Conservation (phyloP, 2,888 invertebrate genomes). For the Sphaerophoria taeniata region DNA sequence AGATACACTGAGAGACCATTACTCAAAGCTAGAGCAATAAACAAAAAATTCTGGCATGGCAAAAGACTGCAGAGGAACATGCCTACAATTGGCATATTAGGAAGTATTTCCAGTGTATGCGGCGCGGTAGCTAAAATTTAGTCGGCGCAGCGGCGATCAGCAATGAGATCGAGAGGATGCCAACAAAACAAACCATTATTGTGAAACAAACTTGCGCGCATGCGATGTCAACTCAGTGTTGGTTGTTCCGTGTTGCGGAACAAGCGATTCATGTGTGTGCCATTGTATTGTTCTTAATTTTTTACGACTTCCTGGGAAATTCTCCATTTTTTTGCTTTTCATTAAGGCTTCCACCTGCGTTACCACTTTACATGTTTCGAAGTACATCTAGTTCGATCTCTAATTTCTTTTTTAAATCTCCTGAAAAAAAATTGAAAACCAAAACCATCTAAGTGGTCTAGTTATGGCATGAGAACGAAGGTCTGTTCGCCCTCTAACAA, state of each 20-base stretch:
- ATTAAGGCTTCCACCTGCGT: conserved; percentile 7
- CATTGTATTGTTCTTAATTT: conserved; percentile 69
- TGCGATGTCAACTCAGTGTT: conserved; percentile 61
- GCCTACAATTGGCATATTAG: conserved; percentile 73
- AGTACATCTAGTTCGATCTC: neutral
- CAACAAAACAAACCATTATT: conserved; percentile 52
- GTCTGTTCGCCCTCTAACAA: no score
- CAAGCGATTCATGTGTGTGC: conserved; percentile 48
- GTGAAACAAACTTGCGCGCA: conserved; percentile 51
- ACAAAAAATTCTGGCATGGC: conserved; percentile 56
- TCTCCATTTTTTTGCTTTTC: conserved; percentile 41
- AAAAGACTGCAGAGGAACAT: conserved; percentile 65
- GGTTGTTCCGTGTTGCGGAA: conserved; percentile 45
- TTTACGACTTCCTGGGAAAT: conserved; percentile 66
- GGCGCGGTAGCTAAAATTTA: neutral
- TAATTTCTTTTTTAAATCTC: no score
- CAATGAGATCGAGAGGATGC: conserved; percentile 16
- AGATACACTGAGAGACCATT: conserved; percentile 7
- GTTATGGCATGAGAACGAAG: no score
- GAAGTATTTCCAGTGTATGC: conserved; percentile 36
- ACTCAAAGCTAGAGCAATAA: conserved; percentile 12
- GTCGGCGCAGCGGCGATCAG: conserved; percentile 26
- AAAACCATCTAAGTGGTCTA: no score
- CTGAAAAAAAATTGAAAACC: no score
- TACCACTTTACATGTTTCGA: neutral